A percentile compares a stretch with the other conserved stretches of the same genome.
phyloP scores from a whole-genome alignment of 1,140 invertebrate genomes.

The Zophobas morio region DNA sequence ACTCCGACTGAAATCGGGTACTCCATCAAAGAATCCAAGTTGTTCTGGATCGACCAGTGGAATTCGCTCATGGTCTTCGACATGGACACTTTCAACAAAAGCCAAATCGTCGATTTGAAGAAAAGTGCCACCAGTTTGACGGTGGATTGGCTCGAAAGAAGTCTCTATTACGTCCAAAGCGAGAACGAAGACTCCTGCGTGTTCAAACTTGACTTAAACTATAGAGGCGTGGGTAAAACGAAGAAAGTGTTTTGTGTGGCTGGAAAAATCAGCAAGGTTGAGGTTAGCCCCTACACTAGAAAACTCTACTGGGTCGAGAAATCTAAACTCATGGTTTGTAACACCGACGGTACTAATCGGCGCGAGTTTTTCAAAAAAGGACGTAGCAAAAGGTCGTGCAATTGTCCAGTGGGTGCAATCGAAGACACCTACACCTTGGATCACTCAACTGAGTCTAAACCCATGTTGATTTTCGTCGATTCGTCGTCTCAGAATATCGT shows the following conservation, averaged over 20 bases:
- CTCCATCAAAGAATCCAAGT: conserved; percentile 77
- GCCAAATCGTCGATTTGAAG: conserved; percentile 78
- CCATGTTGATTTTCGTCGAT: conserved; percentile 79
- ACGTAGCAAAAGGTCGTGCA: conserved; percentile 68
- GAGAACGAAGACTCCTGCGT: conserved; percentile 70
- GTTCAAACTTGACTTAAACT: conserved; percentile 74
- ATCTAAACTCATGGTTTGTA: conserved; percentile 76
- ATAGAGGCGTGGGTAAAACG: conserved; percentile 66
- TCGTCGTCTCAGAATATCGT: conserved; percentile 73
- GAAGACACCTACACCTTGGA: conserved; percentile 77
- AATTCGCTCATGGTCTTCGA: conserved; percentile 81
- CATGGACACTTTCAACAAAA: conserved; percentile 70
- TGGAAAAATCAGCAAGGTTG: conserved; percentile 74
- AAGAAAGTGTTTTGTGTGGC: conserved; percentile 69
- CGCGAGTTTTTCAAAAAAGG: conserved; percentile 73
- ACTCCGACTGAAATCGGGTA: conserved; percentile 76
- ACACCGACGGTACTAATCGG: conserved; percentile 72
- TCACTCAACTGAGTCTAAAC: conserved; percentile 71
- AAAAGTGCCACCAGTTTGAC: conserved; percentile 78
- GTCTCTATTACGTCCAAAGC: conserved; percentile 84
- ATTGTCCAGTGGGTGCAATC: conserved; percentile 74
- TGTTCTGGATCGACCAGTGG: conserved; percentile 89
- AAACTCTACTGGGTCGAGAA: conserved; percentile 82
- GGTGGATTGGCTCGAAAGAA: conserved; percentile 88
- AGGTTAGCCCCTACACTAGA: conserved; percentile 81